These are phyloP conservation scores for Cyprinella venusta DNA, from an alignment of 2,797 vertebrate species.

Conservation along the genomic window DNA sequence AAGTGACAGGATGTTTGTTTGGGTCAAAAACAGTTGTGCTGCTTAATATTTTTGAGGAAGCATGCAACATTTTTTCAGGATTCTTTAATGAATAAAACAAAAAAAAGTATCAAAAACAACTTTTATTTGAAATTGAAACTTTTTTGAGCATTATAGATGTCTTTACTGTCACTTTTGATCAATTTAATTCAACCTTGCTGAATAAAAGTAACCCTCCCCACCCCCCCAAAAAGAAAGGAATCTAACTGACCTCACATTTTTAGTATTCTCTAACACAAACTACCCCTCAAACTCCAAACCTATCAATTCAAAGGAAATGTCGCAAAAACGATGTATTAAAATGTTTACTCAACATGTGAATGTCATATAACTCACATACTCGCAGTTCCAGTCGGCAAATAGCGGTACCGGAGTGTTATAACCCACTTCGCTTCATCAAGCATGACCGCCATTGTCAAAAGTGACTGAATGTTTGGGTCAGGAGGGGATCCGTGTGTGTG, in stretches of 20 bases:
- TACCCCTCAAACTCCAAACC: slow-evolving; percentile 13
- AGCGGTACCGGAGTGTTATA: slow-evolving; percentile 49
- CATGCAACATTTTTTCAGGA: no score
- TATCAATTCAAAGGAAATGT: slow-evolving; percentile 2
- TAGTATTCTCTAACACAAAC: slow-evolving; percentile 4
- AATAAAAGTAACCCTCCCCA: not conserved
- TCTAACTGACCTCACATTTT: not conserved
- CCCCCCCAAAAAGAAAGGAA: not conserved
- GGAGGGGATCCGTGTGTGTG: slow-evolving; percentile 46
- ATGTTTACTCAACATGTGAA: slow-evolving; percentile 26
- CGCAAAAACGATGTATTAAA: not conserved
- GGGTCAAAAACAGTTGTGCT: not conserved
- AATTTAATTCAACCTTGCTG: not conserved
- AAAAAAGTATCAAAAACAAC: no score
- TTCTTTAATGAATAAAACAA: no score
- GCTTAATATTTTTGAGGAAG: not conserved
- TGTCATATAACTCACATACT: slow-evolving; percentile 4
- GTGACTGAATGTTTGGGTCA: slow-evolving; percentile 51
- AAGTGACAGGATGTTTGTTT: slow-evolving; percentile 50
- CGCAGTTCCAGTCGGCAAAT: slow-evolving; percentile 1
- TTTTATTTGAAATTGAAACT: no score
- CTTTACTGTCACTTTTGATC: not conserved
- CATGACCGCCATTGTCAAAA: slow-evolving; percentile 49
- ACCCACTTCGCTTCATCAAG: slow-evolving; percentile 53
- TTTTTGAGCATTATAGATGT: no score